Conservation (phyloP, 35 echinoderm and acorn worm genomes). For the Ophiothrix spiculata region DNA sequence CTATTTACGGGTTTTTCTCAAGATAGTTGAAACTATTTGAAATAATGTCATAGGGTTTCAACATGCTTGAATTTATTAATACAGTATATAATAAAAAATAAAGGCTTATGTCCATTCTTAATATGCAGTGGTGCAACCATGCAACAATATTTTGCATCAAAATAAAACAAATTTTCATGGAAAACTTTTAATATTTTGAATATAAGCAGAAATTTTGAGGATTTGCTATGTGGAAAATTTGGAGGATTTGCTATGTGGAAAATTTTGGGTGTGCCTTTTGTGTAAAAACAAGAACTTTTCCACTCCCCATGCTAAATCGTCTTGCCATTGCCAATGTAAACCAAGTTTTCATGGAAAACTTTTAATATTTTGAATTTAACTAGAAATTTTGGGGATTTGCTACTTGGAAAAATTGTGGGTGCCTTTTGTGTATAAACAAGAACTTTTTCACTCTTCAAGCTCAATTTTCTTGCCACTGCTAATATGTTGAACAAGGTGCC, state of each 20-base stretch:
- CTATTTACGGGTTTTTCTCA: too few species aligned
- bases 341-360: neutral
- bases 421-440: neutral
- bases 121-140: too few species aligned
- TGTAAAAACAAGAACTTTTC: neutral
- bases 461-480: neutral
- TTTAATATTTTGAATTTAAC: neutral
- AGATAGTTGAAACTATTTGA: too few species aligned
- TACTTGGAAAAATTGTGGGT: neutral
- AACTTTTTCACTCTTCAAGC: neutral
- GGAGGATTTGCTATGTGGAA: too few species aligned
- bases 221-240: neutral
- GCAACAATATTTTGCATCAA: too few species aligned
- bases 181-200: neutral
- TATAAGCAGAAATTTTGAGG: neutral
- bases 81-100: too few species aligned
- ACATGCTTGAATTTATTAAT: too few species aligned
- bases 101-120: too few species aligned
- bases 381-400: neutral
- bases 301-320: too few species aligned
- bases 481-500: too few species aligned
- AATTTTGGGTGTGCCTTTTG: neutral
- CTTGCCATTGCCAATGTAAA: neutral
- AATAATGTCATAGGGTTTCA: too few species aligned
- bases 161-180: neutral